Evolutionary conservation across 2,888 invertebrate genomes (phyloP), one percentile per base, ranked within the genome.

Genomic region (Melieria omissa): DNA sequence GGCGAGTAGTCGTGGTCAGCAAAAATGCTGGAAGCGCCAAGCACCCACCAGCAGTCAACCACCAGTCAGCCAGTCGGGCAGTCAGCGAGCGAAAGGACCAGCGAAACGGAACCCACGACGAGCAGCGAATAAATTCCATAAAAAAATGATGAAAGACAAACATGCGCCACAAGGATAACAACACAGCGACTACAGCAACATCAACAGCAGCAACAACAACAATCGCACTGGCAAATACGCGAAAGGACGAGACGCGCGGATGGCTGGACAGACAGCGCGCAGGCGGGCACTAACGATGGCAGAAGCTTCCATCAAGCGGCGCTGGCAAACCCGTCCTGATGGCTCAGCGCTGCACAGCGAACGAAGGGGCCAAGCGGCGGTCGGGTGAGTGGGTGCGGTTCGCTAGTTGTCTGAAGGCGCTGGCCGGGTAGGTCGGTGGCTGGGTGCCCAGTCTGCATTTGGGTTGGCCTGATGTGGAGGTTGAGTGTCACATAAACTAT

Each of bases 91-190:
- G 14, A 49, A 49, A 9, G 49, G 82, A 63, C 65, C 60, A 74
- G 80, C 77, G 63, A 49, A 63, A 47, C 42, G 55, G n/a, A 64
- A 52, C 46, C 55, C 49, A 54, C 65, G 79, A 77, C 79, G 79
- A 80, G 77, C 78, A 80, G 64, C 66, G 45, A 41, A 65, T 79
- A 82, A 83, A 80, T 80, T 80, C 76, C 76, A 64, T 74, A 76
- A 73, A 75, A 78, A 79, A 79, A 83, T 82, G 82, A 83, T 80
- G 82, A 83, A 83, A 82, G 83, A 79, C 83, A 83, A 82, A 82
- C 83, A 82, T 81, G 80, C 83, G 80, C 80, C 80, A 81, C 80
- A 77, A 79, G 81, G 78, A 82, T 80, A 82, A 74, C 65, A 69
- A 62, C 54, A 62, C 69, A 69, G 62, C 54, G 54, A 62, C 61